Percentiles rank a stretch among this genome's conserved stretches.
Evolutionary conservation across 1,140 invertebrate genomes (phyloP).

Genomic region (Phenacoccus solenopsis): DNA sequence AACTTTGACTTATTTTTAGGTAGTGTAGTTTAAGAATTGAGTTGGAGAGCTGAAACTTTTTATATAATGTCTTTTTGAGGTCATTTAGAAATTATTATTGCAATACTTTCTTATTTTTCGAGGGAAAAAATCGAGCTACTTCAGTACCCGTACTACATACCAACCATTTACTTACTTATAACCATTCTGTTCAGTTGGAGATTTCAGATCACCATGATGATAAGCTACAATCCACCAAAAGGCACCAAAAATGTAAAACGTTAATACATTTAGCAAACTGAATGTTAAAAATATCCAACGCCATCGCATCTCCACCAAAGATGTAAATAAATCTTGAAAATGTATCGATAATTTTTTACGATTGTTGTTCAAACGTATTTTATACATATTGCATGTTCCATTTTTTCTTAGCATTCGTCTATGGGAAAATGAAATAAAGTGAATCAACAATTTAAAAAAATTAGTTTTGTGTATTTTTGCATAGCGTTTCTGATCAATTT

Average conservation of each 20-base stretch:
- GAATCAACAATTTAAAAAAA: too few species aligned
- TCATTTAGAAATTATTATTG: too few species aligned
- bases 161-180: too few species aligned
- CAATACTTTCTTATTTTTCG: too few species aligned
- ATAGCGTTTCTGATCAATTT: too few species aligned
- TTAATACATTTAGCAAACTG: conserved; percentile 76
- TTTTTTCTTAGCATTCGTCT: background rate
- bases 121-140: too few species aligned
- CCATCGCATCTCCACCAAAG: conserved; percentile 83
- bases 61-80: too few species aligned
- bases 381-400: background rate
- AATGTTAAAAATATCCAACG: conserved; percentile 90
- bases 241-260: conserved; percentile 81
- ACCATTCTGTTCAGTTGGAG: background rate
- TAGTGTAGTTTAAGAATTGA: too few species aligned
- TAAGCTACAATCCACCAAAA: conserved; percentile 89
- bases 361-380: background rate
- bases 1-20: too few species aligned
- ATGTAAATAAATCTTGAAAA: conserved; percentile 72
- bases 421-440: background rate
- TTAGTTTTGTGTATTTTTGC: too few species aligned
- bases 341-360: conserved; percentile 30
- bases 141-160: too few species aligned
- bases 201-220: conserved; percentile 83
- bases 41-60: too few species aligned